Percentiles rank a stretch among this genome's conserved stretches.
Evolutionary conservation across 2,113 vertebrate genomes (phyloP).

Genomic region (Bubo blakistoni): DNA sequence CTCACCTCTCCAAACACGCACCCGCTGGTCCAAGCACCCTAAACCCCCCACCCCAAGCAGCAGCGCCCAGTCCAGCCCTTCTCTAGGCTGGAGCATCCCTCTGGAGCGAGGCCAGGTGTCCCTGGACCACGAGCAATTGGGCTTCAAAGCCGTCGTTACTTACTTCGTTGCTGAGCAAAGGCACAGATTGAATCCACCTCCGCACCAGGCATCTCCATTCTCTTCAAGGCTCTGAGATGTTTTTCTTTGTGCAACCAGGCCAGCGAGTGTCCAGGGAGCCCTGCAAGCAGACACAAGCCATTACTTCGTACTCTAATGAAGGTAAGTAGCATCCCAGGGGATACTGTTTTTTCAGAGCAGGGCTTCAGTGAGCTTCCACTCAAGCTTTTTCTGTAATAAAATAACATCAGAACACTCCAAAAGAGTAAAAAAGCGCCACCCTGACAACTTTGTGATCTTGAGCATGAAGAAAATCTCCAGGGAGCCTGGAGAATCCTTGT

Average conservation of each 20-base stretch:
- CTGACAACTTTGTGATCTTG: neutral
- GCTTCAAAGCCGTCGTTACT: fast-evolving
- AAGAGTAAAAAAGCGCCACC: neutral
- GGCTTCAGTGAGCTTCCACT: neutral
- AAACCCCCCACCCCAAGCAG: fast-evolving
- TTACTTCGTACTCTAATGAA: conserved; percentile 42
- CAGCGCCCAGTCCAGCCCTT: neutral
- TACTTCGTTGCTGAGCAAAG: neutral
- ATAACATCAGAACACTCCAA: neutral
- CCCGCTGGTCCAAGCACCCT: neutral
- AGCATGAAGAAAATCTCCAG: neutral
- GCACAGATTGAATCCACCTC: neutral
- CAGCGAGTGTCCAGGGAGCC: neutral
- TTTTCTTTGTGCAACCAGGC: conserved; percentile 47
- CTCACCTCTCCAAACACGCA: no score
- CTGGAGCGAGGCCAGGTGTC: fast-evolving
- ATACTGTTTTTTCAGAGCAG: neutral
- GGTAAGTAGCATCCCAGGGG: conserved; percentile 41
- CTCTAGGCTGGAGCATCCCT: neutral
- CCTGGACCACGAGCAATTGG: fast-evolving
- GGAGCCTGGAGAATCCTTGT: neutral
- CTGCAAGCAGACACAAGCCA: conserved; percentile 1
- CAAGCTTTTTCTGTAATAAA: neutral
- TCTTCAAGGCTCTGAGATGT: neutral
- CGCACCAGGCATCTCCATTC: fast-evolving